phyloP scores from a whole-genome alignment of 1,140 invertebrate genomes.

The Asobara japonica region DNA sequence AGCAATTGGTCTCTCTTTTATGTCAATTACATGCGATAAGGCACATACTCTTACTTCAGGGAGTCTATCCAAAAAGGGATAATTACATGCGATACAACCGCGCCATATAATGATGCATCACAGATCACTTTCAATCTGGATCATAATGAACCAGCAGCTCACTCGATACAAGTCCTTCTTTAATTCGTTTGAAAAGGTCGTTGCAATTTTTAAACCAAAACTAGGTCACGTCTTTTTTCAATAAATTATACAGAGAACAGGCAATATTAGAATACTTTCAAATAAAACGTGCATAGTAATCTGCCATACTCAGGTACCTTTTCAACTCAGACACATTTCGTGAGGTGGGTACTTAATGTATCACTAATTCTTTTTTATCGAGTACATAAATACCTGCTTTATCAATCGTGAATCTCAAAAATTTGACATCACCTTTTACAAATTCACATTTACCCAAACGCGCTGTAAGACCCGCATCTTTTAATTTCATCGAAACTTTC shows the following conservation, averaged over 20 bases:
- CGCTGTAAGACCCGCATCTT: neutral
- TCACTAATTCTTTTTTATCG: neutral
- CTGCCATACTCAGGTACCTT: neutral
- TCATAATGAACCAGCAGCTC: neutral
- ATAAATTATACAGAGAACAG: slow-evolving; percentile 10
- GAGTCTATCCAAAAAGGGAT: too few species aligned
- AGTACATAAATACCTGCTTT: neutral
- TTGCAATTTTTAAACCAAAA: neutral
- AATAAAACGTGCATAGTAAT: slow-evolving; percentile 12
- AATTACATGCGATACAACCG: too few species aligned
- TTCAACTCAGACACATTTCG: too few species aligned
- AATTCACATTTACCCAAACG: slow-evolving; percentile 4
- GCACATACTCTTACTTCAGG: too few species aligned
- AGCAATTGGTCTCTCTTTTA: slow-evolving; percentile 34
- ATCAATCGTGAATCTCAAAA: neutral
- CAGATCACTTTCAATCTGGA: neutral
- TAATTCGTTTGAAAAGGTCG: neutral
- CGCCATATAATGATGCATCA: neutral
- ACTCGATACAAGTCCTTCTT: neutral
- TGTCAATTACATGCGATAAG: slow-evolving; percentile 15
- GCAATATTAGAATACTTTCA: neutral
- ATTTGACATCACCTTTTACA: neutral
- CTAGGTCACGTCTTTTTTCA: slow-evolving; percentile 22
- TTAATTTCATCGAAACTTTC: neutral
- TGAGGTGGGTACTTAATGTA: too few species aligned